Percentiles rank a stretch among this genome's conserved stretches.
These are phyloP conservation scores for Andinoacara biseriatus DNA, from an alignment of 2,113 vertebrate species.

Conservation along the genomic window DNA sequence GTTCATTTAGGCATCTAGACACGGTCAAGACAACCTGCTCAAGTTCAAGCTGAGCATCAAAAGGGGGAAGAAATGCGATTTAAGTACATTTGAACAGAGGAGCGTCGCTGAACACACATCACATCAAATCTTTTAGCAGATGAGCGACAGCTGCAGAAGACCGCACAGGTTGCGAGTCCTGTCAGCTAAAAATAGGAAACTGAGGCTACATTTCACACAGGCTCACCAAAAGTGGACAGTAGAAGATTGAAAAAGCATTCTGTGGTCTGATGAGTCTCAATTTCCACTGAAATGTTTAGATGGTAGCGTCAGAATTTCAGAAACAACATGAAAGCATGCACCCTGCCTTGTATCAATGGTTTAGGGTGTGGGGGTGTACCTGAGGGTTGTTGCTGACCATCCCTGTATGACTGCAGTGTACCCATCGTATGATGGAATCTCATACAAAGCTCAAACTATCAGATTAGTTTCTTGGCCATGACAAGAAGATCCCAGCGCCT, in stretches of 20 bases:
- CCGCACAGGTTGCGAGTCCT: background rate
- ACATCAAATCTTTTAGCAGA: background rate
- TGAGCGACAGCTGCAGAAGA: background rate
- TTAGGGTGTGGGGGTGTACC: background rate
- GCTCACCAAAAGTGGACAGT: background rate
- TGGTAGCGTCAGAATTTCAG: background rate
- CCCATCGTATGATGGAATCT: background rate
- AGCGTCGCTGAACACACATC: background rate
- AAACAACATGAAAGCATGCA: background rate
- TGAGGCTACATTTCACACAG: background rate
- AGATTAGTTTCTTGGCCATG: no score
- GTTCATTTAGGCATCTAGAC: background rate
- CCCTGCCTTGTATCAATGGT: background rate
- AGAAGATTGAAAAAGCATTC: background rate
- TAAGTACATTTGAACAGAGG: background rate
- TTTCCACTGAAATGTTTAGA: background rate
- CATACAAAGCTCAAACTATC: no score
- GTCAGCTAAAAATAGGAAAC: background rate
- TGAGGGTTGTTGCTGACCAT: background rate
- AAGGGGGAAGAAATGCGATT: background rate
- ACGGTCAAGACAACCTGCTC: background rate
- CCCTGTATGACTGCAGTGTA: background rate
- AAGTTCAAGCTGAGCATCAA: background rate
- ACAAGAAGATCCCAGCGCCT: no score
- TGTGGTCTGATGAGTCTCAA: background rate